These are phyloP conservation scores for Pomacea maculata DNA, from an alignment of 1,140 invertebrate genomes.

Conservation along the genomic window DNA sequence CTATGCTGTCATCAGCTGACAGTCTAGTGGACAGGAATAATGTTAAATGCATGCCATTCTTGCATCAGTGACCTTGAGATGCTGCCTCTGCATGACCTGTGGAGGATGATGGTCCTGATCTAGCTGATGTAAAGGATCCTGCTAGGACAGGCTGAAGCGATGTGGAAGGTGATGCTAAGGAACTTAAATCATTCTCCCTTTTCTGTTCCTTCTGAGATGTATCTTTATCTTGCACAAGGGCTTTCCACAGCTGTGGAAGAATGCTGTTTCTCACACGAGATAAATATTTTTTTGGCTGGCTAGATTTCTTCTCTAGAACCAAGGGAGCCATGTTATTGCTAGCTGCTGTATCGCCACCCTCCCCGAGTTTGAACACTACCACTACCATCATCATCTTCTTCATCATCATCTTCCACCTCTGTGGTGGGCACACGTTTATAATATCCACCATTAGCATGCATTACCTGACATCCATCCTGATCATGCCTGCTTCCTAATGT, in stretches of 20 bases:
- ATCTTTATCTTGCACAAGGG: background rate
- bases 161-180: background rate
- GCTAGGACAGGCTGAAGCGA: background rate
- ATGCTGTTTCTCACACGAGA: background rate
- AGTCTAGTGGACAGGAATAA: too few species aligned
- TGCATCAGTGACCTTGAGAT: too few species aligned
- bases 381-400: background rate
- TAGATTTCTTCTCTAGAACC: background rate
- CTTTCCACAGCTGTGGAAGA: conserved; percentile 5
- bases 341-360: background rate
- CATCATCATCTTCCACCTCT: background rate
- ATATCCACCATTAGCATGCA: background rate
- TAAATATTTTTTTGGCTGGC: background rate
- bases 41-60: too few species aligned
- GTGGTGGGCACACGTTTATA: background rate
- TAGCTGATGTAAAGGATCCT: background rate
- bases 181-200: conserved; percentile 5
- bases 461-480: background rate
- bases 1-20: too few species aligned
- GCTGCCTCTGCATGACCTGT: background rate
- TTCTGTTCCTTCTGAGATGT: conserved; percentile 2
- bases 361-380: too few species aligned
- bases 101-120: background rate
- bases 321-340: background rate
- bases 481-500: background rate